Percentiles rank a stretch among this genome's conserved stretches.
phyloP scores from a whole-genome alignment of 2,113 vertebrate species.

The Empidonax traillii region DNA sequence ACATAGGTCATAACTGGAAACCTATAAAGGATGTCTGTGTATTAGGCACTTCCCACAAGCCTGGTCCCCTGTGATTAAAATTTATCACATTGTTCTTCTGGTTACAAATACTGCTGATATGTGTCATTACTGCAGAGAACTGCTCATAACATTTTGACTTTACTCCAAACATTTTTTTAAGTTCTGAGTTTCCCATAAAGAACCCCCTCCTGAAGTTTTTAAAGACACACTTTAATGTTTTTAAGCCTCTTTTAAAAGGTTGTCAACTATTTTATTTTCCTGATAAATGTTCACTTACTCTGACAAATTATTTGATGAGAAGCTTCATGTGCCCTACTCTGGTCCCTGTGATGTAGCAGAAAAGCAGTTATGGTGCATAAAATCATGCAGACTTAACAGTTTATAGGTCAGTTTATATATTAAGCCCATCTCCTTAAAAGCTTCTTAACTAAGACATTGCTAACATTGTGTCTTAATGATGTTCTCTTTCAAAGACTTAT shows the following conservation, averaged over 20 bases:
- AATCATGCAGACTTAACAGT: slow-evolving; percentile 14
- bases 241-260: slow-evolving; percentile 44
- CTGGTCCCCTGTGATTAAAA: slow-evolving; percentile 77
- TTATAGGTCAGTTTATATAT: slow-evolving; percentile 16
- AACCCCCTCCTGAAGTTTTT: slow-evolving; percentile 57
- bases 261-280: slow-evolving; percentile 55
- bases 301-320: slow-evolving; percentile 57
- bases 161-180: slow-evolving; percentile 69
- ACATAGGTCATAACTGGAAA: slow-evolving; percentile 85
- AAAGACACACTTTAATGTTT: not conserved
- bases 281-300: slow-evolving; percentile 49
- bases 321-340: slow-evolving; percentile 31
- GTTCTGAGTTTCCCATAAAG: slow-evolving; percentile 67
- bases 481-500: not conserved
- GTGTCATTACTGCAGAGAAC: slow-evolving; percentile 78
- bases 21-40: slow-evolving; percentile 83
- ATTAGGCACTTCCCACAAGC: slow-evolving; percentile 80
- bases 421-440: slow-evolving; percentile 36
- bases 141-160: slow-evolving; percentile 79
- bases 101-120: slow-evolving; percentile 80
- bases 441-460: not conserved
- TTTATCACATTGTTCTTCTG: slow-evolving; percentile 82
- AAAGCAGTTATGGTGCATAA: slow-evolving; percentile 13
- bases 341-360: slow-evolving; percentile 46
- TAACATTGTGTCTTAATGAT: not conserved